A percentile compares a stretch with the other conserved stretches of the same genome.
phyloP scores from a whole-genome alignment of 2,888 invertebrate species.

The Drosophila falleni region DNA sequence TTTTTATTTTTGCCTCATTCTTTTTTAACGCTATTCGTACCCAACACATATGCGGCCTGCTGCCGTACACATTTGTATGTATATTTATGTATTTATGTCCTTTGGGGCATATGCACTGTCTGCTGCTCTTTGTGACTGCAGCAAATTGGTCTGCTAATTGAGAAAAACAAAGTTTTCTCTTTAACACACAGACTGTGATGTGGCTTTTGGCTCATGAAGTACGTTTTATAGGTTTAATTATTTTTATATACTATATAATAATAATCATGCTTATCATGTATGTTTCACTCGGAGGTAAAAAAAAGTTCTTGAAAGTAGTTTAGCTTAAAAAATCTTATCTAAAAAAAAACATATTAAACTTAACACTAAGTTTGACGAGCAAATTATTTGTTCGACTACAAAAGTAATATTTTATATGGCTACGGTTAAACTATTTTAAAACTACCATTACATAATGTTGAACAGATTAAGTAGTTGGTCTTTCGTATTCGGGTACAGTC shows the following conservation, averaged over 20 bases:
- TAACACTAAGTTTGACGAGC: not conserved
- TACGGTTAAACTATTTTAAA: not conserved
- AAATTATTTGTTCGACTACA: no score
- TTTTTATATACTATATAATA: not conserved
- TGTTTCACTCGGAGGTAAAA: no score
- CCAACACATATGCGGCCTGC: constrained; percentile 11
- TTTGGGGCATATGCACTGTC: constrained; percentile 14
- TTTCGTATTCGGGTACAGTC: not conserved
- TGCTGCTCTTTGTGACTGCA: constrained; percentile 7
- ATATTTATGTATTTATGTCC: not conserved
- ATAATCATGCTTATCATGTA: no score
- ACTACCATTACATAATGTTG: not conserved
- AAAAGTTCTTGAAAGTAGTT: no score
- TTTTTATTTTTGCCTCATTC: not conserved
- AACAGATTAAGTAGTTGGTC: not conserved
- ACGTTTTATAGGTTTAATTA: not conserved
- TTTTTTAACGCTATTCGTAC: constrained; percentile 1
- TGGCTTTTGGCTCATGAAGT: not conserved
- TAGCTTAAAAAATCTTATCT: no score
- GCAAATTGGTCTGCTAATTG: constrained; percentile 15
- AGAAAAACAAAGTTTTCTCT: constrained; percentile 7
- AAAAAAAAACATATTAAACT: not conserved
- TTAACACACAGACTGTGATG: not conserved
- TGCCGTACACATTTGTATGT: not conserved
- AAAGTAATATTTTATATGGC: no score